Evolutionary conservation across 2,113 vertebrate genomes (phyloP).

Genomic region (Chloroceryle aenea): DNA sequence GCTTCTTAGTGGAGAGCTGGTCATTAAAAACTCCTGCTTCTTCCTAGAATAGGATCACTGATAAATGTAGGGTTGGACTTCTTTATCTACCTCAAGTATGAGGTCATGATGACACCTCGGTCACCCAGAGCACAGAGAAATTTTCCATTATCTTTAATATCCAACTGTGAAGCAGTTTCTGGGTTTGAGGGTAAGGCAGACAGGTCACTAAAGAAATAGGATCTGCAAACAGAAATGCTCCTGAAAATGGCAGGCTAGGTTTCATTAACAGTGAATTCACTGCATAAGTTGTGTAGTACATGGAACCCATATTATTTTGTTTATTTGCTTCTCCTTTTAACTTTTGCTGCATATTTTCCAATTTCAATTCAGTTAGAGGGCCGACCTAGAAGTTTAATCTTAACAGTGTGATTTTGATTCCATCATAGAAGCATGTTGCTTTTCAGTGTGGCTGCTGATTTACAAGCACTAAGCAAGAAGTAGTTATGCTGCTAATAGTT

Average conservation of each 20-base stretch:
- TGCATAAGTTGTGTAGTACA: not conserved
- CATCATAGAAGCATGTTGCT: not conserved
- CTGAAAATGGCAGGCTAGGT: not conserved
- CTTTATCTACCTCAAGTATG: not conserved
- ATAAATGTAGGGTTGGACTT: not conserved
- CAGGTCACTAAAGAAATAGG: not conserved
- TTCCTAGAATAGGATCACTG: not conserved
- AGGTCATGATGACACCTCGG: not conserved
- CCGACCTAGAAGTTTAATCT: not conserved
- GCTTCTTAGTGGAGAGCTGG: not conserved
- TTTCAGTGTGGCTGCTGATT: not conserved
- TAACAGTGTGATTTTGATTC: not conserved
- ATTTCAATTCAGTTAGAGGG: not conserved
- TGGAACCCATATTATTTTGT: not conserved
- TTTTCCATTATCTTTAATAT: not conserved
- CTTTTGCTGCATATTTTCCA: not conserved
- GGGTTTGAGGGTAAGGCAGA: not conserved
- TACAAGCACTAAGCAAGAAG: not conserved
- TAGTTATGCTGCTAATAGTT: not conserved
- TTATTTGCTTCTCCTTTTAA: not conserved
- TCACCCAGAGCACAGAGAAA: not conserved
- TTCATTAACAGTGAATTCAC: not conserved
- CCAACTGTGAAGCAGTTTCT: not conserved
- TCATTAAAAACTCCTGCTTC: not conserved
- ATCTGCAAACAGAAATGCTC: not conserved